Conservation (phyloP, 2,888 invertebrate genomes). For the Heliothis peltigera region DNA sequence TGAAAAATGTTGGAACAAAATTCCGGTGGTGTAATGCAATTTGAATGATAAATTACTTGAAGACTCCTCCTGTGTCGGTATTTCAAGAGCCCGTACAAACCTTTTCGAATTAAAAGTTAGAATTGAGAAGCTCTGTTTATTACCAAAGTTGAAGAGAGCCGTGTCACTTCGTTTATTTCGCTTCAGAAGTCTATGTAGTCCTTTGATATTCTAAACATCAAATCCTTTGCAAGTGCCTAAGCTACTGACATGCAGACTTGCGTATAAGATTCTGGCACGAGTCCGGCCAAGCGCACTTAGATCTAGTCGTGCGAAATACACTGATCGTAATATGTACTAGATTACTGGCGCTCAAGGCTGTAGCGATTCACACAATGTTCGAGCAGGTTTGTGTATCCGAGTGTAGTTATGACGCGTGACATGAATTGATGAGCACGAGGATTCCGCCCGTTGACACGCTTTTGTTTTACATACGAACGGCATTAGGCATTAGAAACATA, state of each 20-base stretch:
- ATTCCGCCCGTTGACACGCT: background rate
- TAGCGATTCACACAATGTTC: background rate
- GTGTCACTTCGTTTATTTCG: constrained; percentile 1
- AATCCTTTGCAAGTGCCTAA: background rate
- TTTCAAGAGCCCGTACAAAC: background rate
- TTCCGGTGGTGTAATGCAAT: background rate
- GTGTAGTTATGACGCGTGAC: constrained; percentile 1
- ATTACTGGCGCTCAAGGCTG: constrained; percentile 10
- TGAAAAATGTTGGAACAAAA: background rate
- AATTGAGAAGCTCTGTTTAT: constrained; percentile 1
- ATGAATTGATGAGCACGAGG: background rate
- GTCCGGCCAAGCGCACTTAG: constrained; percentile 3
- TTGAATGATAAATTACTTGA: constrained; percentile 6
- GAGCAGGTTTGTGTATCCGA: background rate
- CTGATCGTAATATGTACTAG: background rate
- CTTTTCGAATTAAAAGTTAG: constrained; percentile 6
- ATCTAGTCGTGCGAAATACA: background rate
- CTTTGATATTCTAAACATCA: background rate
- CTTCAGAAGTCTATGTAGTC: background rate
- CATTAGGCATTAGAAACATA: background rate
- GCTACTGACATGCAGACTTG: constrained; percentile 9
- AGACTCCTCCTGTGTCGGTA: background rate
- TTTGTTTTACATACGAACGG: background rate
- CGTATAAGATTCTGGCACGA: constrained; percentile 20
- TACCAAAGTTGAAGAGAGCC: constrained; percentile 1